Percentiles rank a stretch among this genome's conserved stretches.
phyloP scores from a whole-genome alignment of 2,797 vertebrate genomes.

The Typhlichthys eigenmanni region DNA sequence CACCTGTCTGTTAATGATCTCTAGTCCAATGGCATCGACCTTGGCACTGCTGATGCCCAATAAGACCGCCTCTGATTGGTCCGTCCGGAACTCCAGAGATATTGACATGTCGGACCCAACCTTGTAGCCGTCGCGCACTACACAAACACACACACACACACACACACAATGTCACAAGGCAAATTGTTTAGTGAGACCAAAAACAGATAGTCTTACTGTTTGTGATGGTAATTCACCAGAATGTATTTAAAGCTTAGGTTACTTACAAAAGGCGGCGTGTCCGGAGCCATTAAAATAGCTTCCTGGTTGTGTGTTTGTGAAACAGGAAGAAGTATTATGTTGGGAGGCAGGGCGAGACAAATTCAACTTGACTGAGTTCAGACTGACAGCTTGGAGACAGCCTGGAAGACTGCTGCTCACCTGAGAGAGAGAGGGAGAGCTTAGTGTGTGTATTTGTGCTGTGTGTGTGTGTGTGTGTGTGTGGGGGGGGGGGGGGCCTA shows the following conservation, averaged over 20 bases:
- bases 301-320: conserved; percentile 80
- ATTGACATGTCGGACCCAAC: conserved; percentile 88
- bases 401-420: conserved; percentile 85
- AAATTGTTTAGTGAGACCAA: too few species aligned
- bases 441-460: neutral
- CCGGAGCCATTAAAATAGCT: conserved; percentile 90
- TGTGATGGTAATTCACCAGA: too few species aligned
- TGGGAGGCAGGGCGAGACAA: conserved; percentile 66
- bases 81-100: conserved; percentile 87
- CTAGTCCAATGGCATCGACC: conserved; percentile 91
- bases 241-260: too few species aligned
- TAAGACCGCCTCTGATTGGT: conserved; percentile 76
- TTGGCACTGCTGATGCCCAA: conserved; percentile 91
- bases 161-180: conserved; percentile 1
- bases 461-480: conserved; percentile 2
- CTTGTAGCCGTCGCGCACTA: conserved; percentile 90
- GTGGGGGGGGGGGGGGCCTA: too few species aligned
- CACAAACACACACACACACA: conserved; percentile 38
- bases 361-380: conserved; percentile 80
- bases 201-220: too few species aligned
- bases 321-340: conserved; percentile 82
- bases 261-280: conserved; percentile 84
- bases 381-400: conserved; percentile 79
- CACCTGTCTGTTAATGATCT: conserved; percentile 86
- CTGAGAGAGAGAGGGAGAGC: conserved; percentile 58